These are phyloP conservation scores for Gymnocypris eckloni DNA, from an alignment of 2,797 vertebrate species.

Conservation along the genomic window DNA sequence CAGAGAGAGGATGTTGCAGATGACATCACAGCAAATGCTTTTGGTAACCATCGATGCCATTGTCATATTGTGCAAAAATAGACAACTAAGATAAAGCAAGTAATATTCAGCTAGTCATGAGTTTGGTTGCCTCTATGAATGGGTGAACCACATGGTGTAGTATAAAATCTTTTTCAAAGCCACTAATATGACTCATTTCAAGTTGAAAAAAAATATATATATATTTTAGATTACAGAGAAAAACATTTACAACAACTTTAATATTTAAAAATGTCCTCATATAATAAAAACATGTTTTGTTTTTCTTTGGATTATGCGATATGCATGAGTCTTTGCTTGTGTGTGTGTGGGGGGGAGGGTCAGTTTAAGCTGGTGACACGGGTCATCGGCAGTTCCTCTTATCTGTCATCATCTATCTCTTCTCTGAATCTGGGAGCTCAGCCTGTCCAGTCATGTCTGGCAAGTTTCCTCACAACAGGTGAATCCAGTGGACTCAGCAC, in stretches of 20 bases:
- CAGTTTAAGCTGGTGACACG: conserved; percentile 60
- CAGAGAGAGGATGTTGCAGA: not conserved
- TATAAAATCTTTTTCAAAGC: not conserved
- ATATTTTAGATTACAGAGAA: not conserved
- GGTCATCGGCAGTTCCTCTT: conserved; percentile 53
- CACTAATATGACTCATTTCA: not conserved
- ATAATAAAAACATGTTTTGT: not conserved
- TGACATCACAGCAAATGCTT: no score
- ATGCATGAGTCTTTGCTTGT: conserved; percentile 28
- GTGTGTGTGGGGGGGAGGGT: conserved; percentile 34
- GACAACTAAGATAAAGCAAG: not conserved
- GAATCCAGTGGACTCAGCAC: conserved; percentile 62
- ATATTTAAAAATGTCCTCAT: no score
- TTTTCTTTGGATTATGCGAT: conserved; percentile 23
- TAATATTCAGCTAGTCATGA: not conserved
- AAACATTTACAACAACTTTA: not conserved
- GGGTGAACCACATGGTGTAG: not conserved
- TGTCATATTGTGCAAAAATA: not conserved
- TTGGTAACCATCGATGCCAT: not conserved
- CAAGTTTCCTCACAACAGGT: conserved; percentile 68
- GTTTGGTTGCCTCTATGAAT: not conserved
- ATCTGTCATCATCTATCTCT: conserved; percentile 59
- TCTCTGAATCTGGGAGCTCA: conserved; percentile 47
- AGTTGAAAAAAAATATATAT: not conserved
- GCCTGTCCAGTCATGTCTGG: conserved; percentile 70